Conservation (phyloP, 2,888 invertebrate species). For the Tenthredo amoena region DNA sequence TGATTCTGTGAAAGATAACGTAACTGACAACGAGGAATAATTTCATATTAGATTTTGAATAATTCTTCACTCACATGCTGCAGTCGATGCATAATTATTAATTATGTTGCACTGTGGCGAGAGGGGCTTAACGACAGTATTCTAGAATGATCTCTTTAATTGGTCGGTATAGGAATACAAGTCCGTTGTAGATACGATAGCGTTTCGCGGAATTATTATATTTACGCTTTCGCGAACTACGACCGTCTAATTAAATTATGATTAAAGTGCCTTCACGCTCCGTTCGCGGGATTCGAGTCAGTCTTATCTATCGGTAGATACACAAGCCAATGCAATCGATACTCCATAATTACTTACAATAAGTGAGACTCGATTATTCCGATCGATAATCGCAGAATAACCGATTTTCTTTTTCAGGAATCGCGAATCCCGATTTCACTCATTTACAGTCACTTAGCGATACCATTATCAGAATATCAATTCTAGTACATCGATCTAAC, state of each 20-base stretch:
- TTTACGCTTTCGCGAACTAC: background rate
- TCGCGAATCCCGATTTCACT: background rate
- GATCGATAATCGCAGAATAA: background rate
- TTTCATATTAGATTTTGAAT: too few relatives aligned
- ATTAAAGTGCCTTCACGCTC: background rate
- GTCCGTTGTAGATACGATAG: background rate
- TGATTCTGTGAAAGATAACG: background rate
- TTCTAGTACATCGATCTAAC: background rate
- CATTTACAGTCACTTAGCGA: too few relatives aligned
- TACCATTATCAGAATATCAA: background rate
- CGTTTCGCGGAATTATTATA: constrained; percentile 18
- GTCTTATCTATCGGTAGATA: constrained; percentile 8
- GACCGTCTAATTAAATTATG: constrained; percentile 23
- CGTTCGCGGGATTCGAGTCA: background rate
- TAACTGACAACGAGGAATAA: too few relatives aligned
- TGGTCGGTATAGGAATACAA: background rate
- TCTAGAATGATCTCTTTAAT: background rate
- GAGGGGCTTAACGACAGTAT: background rate
- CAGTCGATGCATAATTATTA: too few relatives aligned
- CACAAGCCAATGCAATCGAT: background rate
- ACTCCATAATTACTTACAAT: background rate
- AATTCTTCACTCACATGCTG: background rate
- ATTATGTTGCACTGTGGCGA: background rate
- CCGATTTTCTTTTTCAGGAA: background rate
- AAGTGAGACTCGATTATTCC: background rate